phyloP scores from a whole-genome alignment of 2,888 invertebrate genomes.

The Ctenicera cuprea region DNA sequence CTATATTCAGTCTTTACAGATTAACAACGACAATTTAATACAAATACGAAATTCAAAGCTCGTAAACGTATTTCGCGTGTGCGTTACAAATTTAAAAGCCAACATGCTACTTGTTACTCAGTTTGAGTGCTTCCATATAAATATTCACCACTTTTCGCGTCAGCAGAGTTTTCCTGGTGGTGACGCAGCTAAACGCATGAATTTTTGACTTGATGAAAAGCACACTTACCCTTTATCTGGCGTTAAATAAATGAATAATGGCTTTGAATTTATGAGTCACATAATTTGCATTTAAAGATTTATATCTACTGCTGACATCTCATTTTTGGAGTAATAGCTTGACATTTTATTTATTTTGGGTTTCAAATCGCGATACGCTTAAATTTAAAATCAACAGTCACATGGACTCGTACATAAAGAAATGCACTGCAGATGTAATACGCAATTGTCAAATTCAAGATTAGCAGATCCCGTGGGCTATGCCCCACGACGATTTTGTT shows the following conservation, averaged over 20 bases:
- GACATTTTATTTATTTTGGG: neutral
- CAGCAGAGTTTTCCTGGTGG: slow-evolving; percentile 21
- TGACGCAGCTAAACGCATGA: slow-evolving; percentile 21
- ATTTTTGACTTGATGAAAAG: slow-evolving; percentile 25
- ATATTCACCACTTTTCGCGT: slow-evolving; percentile 19
- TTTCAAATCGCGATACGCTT: neutral
- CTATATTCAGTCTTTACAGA: too few relatives aligned
- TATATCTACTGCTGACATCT: slow-evolving; percentile 6
- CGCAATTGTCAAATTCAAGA: too few relatives aligned
- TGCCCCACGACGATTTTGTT: too few relatives aligned
- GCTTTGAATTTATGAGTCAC: slow-evolving; percentile 23
- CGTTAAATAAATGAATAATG: slow-evolving; percentile 25
- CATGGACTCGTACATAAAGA: too few relatives aligned
- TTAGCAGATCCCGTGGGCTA: too few relatives aligned
- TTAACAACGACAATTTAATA: neutral
- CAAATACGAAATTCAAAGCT: neutral
- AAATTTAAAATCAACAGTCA: too few relatives aligned
- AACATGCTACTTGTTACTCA: slow-evolving; percentile 15
- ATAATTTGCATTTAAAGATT: slow-evolving; percentile 32
- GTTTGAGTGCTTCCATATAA: slow-evolving; percentile 22
- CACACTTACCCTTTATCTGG: slow-evolving; percentile 11
- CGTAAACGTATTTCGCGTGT: neutral
- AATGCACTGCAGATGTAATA: too few relatives aligned
- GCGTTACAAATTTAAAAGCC: slow-evolving; percentile 17
- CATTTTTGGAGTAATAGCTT: neutral